These are phyloP conservation scores for Pedionomus torquatus DNA, from an alignment of 2,113 vertebrate genomes.

Conservation along the genomic window DNA sequence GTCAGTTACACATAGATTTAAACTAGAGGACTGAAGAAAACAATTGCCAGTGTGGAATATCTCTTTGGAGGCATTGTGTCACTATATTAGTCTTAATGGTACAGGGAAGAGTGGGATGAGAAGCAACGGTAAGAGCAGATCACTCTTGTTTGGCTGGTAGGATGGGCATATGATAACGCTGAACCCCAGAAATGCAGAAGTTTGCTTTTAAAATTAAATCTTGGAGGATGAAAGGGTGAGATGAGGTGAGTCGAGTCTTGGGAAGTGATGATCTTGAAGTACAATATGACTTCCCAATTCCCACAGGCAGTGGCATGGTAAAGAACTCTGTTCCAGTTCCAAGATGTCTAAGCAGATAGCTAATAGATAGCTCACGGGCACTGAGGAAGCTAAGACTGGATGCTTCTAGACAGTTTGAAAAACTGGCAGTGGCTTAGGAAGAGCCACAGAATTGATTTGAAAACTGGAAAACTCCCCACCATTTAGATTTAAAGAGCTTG, in stretches of 20 bases:
- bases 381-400: not conserved
- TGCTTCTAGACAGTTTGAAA: not conserved
- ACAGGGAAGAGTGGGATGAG: not conserved
- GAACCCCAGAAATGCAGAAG: not conserved
- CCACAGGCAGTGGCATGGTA: not conserved
- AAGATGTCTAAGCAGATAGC: not conserved
- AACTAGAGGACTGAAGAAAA: not conserved
- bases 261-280: not conserved
- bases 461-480: not conserved
- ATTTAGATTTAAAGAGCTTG: not conserved
- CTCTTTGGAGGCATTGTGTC: not conserved
- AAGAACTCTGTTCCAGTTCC: not conserved
- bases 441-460: not conserved
- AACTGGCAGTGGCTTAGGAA: not conserved
- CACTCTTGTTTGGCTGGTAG: not conserved
- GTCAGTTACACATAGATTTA: not conserved
- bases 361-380: not conserved
- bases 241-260: not conserved
- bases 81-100: not conserved
- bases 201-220: not conserved
- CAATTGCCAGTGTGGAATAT: not conserved
- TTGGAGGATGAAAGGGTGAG: not conserved
- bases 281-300: not conserved
- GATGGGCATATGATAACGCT: not conserved
- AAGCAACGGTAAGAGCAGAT: not conserved